Conservation (phyloP, 2,797 vertebrate species). For the Peromyscus nudipes region DNA sequence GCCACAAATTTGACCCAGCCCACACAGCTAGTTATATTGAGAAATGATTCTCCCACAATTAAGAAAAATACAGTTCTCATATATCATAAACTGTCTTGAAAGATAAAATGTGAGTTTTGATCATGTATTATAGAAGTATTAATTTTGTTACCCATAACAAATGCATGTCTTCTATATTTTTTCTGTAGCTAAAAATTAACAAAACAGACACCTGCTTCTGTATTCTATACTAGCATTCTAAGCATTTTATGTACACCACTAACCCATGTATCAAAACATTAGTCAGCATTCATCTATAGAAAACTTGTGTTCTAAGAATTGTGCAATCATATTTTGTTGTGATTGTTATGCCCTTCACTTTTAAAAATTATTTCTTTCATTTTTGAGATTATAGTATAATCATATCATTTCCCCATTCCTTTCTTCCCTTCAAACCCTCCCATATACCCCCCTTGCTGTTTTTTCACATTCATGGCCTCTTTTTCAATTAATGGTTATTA, state of each 20-base stretch:
- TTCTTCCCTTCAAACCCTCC: not conserved
- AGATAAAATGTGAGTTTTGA: conserved; percentile 27
- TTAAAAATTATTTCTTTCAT: not conserved
- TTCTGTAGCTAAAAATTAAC: not conserved
- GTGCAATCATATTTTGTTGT: too few relatives aligned
- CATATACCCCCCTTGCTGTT: not conserved
- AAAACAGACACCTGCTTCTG: not conserved
- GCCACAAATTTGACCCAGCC: not conserved
- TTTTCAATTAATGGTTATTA: not conserved
- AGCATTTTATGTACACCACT: not conserved
- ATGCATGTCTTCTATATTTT: conserved; percentile 6
- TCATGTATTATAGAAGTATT: not conserved
- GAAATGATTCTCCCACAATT: not conserved
- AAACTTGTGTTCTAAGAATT: not conserved
- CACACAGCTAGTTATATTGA: not conserved
- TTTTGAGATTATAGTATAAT: not conserved
- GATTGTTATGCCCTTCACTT: not conserved
- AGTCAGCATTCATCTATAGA: not conserved
- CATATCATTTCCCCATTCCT: too few relatives aligned
- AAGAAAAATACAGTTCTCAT: not conserved
- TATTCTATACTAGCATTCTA: not conserved
- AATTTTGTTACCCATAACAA: not conserved
- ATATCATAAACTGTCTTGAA: not conserved
- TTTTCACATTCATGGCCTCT: not conserved
- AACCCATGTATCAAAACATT: not conserved